Evolutionary conservation across 2,113 vertebrate species (phyloP).

Genomic region (Scytalopus superciliaris): DNA sequence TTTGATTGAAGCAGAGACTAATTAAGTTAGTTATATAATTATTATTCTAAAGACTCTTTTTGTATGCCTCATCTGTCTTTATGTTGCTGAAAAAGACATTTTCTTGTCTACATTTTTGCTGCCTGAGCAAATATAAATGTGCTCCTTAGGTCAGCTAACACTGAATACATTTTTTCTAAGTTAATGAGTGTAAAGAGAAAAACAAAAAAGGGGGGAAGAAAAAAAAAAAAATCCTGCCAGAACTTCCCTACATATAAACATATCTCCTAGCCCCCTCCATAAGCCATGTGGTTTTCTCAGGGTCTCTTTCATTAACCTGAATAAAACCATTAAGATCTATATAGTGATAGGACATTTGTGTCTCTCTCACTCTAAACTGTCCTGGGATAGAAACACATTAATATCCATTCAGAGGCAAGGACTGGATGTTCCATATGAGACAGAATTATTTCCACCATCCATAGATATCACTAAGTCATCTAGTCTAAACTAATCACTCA

Average conservation of each 20-base stretch:
- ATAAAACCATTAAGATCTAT: neutral
- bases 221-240: neutral
- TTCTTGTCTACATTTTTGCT: conserved; percentile 34
- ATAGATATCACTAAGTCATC: neutral
- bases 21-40: conserved; percentile 48
- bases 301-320: neutral
- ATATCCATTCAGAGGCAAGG: neutral
- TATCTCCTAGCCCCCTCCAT: neutral
- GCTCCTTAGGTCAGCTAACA: conserved; percentile 28
- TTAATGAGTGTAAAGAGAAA: neutral
- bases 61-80: conserved; percentile 44
- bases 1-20: conserved; percentile 13
- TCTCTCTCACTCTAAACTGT: neutral
- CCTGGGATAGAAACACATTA: neutral
- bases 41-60: conserved; percentile 19
- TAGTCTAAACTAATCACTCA: neutral
- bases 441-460: accelerated
- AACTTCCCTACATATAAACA: neutral
- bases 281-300: neutral
- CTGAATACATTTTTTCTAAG: conserved; percentile 5
- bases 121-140: conserved; percentile 49
- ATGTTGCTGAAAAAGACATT: conserved; percentile 47
- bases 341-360: neutral
- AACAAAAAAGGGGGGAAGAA: neutral
- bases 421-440: neutral